Conservation (phyloP, 1,140 invertebrate genomes). For the Cherax quadricarinatus region DNA sequence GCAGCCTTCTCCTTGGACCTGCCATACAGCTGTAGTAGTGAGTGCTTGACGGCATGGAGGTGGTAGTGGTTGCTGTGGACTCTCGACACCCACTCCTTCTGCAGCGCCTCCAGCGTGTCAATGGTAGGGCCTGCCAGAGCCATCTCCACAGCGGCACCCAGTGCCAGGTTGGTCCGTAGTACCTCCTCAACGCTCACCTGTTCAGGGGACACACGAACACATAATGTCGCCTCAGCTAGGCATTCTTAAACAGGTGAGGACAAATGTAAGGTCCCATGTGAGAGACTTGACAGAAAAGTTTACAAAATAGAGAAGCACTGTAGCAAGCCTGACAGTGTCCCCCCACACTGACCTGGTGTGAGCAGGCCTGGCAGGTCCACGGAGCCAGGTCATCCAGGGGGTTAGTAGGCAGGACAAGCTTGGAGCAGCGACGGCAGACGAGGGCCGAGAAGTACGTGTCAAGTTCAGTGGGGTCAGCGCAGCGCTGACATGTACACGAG, state of each 20-base stretch:
- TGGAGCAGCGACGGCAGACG: slow-evolving; percentile 53
- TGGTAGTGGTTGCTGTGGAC: slow-evolving; percentile 89
- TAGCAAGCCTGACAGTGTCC: no score
- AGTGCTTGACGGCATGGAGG: slow-evolving; percentile 87
- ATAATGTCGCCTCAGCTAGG: no score
- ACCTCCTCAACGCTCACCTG: slow-evolving; percentile 64
- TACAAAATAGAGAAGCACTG: no score
- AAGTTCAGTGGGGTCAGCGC: slow-evolving; percentile 72
- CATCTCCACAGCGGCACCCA: slow-evolving; percentile 60
- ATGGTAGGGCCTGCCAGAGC: slow-evolving; percentile 61
- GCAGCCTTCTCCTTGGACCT: slow-evolving; percentile 78
- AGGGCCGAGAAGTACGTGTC: slow-evolving; percentile 71
- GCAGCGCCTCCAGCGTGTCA: slow-evolving; percentile 60
- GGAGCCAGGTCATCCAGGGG: slow-evolving; percentile 80
- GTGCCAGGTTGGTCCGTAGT: slow-evolving; percentile 47
- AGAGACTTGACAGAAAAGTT: no score
- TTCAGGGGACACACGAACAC: neutral
- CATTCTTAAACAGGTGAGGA: no score
- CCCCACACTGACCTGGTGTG: slow-evolving; percentile 49
- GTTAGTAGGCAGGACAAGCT: slow-evolving; percentile 78
- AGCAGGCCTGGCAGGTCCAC: slow-evolving; percentile 83
- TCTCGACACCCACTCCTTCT: slow-evolving; percentile 60
- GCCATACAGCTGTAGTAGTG: slow-evolving; percentile 87
- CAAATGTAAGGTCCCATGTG: no score
- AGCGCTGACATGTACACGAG: slow-evolving; percentile 67